Evolutionary conservation across 2,888 invertebrate genomes (phyloP), one percentile per base, ranked within the genome.

Genomic region (Chromoteleia sp.): DNA sequence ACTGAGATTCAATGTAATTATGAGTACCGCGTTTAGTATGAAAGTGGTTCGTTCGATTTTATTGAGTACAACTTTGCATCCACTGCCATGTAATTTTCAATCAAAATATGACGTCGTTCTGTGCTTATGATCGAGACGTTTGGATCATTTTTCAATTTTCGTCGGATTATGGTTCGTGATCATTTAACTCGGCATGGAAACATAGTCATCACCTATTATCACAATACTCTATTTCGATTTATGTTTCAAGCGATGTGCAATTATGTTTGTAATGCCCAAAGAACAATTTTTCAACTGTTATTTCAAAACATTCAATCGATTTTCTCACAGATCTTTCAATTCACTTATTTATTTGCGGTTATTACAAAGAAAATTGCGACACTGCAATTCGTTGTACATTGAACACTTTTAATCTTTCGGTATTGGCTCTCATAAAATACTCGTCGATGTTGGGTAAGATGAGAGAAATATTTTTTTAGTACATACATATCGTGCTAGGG

Each of bases 401-500:
- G 75, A 67, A 67, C 75, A 67, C 75, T 56, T 65, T 67, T 71
- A 30, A 63, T 63, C 58, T 73, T 79, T 79, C 50, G 21, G 39
- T 70, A 59, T 70, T 59, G 30, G 10, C 54, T 80, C 63, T 74
- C 59, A 74, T 43, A 12, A 36, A 56, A 30, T 48, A 68, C 39
- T 68, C 56, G 36, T 63, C 21, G 36, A 56, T 15, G 39, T 74
- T 63, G 50, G 21, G 30, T 74, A 68, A 48, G 75, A 86, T 84
- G 75, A 85, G 83, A 84, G 84, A 86, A 85, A 80, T 88, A 88
- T 87, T 86, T 84, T 87, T 88, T 88, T 88, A 87, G 87, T 88
- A 86, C 83, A 88, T 88, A 88, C 88, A 88, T 88, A 88, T 88
- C 88, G 86, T 86, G 59, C 86, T 88, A 88, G 86, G 85, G 81